Evolutionary conservation across 1,140 invertebrate genomes (phyloP).

Genomic region (Scaptomyza montana): DNA sequence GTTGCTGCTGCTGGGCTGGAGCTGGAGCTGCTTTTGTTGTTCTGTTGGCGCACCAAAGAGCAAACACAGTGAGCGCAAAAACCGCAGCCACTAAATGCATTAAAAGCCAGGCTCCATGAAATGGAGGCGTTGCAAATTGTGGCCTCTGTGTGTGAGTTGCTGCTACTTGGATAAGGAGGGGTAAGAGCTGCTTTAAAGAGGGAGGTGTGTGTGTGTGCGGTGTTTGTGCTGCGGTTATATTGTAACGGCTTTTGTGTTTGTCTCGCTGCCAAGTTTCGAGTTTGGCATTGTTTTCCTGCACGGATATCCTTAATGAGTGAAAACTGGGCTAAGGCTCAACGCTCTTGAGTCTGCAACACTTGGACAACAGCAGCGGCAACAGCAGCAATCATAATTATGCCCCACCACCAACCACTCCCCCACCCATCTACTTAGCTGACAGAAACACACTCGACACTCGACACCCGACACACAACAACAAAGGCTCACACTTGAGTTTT

Average conservation of each 20-base stretch:
- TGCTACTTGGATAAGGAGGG: too few species aligned
- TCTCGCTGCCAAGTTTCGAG: slow-evolving; percentile 54
- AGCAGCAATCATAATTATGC: slow-evolving; percentile 75
- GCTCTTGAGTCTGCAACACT: slow-evolving; percentile 14
- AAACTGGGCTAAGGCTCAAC: slow-evolving; percentile 71
- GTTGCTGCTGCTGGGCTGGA: background rate
- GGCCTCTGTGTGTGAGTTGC: slow-evolving; percentile 14
- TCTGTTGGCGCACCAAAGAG: slow-evolving; percentile 73
- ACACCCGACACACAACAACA: background rate
- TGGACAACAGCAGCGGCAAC: slow-evolving; percentile 23
- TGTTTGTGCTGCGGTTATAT: slow-evolving; percentile 63
- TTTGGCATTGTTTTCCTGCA: slow-evolving; percentile 81
- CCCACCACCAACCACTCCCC: slow-evolving; percentile 1
- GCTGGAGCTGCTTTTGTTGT: slow-evolving; percentile 23
- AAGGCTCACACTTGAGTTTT: slow-evolving; percentile 28
- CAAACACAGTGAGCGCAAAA: slow-evolving; percentile 78
- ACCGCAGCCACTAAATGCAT: slow-evolving; percentile 82
- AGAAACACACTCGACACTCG: slow-evolving; percentile 70
- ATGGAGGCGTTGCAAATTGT: slow-evolving; percentile 42
- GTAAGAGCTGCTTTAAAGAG: background rate
- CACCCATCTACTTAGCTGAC: slow-evolving; percentile 47
- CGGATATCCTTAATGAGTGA: slow-evolving; percentile 82
- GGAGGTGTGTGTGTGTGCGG: slow-evolving; percentile 7
- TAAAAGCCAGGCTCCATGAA: slow-evolving; percentile 48
- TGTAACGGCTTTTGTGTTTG: slow-evolving; percentile 78